phyloP scores from a whole-genome alignment of 1,140 invertebrate species.

The silkworm (Bombyx mori) region ASM3026992v2 NC_085119.1:9588501-9589000 shows the following conservation, averaged over 20 bases:
- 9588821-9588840: not conserved
- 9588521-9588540: conserved; percentile 40
- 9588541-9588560: conserved; percentile 31
- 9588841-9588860: not conserved
- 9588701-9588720: no score
- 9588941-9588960: not conserved
- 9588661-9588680: no score
- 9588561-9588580: no score
- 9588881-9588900: not conserved
- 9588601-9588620: no score
- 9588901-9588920: not conserved
- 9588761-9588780: no score
- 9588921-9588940: not conserved
- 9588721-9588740: no score
- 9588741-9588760: conserved; percentile 20
- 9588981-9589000: not conserved
- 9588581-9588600: no score
- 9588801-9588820: no score
- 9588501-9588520: conserved; percentile 62
- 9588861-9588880: not conserved
- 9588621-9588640: no score
- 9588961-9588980: not conserved
- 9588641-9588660: no score
- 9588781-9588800: no score
- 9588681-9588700: no score